These are phyloP conservation scores for Pyrrhia umbra DNA, from an alignment of 2,888 invertebrate genomes.

Conservation along the genomic window DNA sequence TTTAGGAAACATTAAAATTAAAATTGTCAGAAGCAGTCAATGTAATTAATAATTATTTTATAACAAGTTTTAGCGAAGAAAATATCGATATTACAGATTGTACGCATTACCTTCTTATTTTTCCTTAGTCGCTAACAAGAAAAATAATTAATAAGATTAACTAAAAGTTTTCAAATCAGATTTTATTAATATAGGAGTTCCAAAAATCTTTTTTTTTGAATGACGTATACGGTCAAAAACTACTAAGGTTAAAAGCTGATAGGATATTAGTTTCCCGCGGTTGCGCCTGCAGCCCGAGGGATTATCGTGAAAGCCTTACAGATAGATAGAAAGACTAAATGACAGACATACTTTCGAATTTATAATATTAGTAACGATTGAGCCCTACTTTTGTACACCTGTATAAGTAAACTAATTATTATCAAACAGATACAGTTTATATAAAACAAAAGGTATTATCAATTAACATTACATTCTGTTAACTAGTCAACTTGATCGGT, in stretches of 20 bases:
- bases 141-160: background rate
- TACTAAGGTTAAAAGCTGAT: too few relatives aligned
- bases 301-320: too few relatives aligned
- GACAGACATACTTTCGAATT: too few relatives aligned
- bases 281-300: too few relatives aligned
- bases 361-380: too few relatives aligned
- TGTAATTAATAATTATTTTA: constrained; percentile 6
- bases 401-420: background rate
- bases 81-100: background rate
- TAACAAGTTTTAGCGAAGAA: constrained; percentile 14
- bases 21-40: constrained; percentile 1
- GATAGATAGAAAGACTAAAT: too few relatives aligned
- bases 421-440: too few relatives aligned
- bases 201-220: too few relatives aligned
- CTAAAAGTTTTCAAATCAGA: too few relatives aligned
- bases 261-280: too few relatives aligned
- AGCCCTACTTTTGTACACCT: background rate
- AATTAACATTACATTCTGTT: constrained; percentile 30
- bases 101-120: background rate
- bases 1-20: constrained; percentile 42
- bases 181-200: too few relatives aligned
- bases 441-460: constrained; percentile 5
- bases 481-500: constrained; percentile 31
- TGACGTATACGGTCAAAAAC: too few relatives aligned
- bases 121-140: background rate